Base-by-base conservation (phyloP, 1,140 invertebrate species). In the Bombus turneri region DNA sequence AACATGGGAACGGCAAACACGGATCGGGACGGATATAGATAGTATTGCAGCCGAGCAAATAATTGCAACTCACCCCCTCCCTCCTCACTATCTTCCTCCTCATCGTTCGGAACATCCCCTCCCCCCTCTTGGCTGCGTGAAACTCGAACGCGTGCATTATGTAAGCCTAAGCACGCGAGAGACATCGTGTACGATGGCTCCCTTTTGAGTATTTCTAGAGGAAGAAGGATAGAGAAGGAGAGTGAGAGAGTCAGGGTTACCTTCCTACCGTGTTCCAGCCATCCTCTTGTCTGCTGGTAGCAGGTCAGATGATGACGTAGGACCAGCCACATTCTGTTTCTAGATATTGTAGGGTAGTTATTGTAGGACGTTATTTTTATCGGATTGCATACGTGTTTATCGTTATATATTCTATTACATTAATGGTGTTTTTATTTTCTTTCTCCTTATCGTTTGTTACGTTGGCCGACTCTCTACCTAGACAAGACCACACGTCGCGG, bases 1-100 rank as follows among this genome's bases (percentile, higher is more conserved):
- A 91, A 91, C 86, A 91, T 91, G 90, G 89, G 90, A 91, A 91
- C 83, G 37, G 84, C 86, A 91, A 90, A 91, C 89, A 91, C 71
- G 76, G 87, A 91, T 90, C 87, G 84, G 81, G 62, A 88, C 89
- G 86, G 90, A 87, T 86, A 87, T 80, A 86, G 86, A 91, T 91
- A 90, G 89, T 83, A 91, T 83, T 90, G 89, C 90, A 88, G 87
- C 57, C 89, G 89, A 75, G 84, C 87, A 91, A 91, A 91, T 90
- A 91, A 87, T 90, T 87, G 82, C 73, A 59, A 82, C 79, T 62
- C 59, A n/a, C 83, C 80, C 74, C 73, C 59, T 57, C 77, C 77
- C 66, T 71, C 39, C 72, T 25, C 6, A 18, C 9, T n/a, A 6
- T 8, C 28, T 28, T n/a, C 4, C 43, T 28, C 47, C 18, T 53